Conservation (phyloP, 2,888 invertebrate genomes). For the Trichacis sp. region DNA sequence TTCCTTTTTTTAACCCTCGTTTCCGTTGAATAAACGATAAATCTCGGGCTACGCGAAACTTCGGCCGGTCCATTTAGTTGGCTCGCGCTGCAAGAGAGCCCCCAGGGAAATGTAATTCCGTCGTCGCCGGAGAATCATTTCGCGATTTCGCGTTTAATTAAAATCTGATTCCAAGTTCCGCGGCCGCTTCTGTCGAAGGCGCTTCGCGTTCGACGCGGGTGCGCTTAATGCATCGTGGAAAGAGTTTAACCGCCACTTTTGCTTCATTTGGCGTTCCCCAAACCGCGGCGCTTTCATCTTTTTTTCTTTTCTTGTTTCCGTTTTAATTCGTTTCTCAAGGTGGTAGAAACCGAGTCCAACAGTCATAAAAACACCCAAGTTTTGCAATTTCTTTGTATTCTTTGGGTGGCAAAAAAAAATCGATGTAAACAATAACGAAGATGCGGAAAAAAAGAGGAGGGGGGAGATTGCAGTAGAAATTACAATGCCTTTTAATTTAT, state of each 20-base stretch:
- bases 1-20: constrained; percentile 17
- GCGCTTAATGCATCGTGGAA: constrained; percentile 64
- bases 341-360: no score
- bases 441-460: no score
- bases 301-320: constrained; percentile 9
- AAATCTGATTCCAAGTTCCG: constrained; percentile 66
- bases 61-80: constrained; percentile 41
- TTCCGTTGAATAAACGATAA: constrained; percentile 48
- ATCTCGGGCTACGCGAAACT: constrained; percentile 48
- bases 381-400: no score
- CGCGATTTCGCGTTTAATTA: constrained; percentile 67
- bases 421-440: no score
- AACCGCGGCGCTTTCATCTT: constrained; percentile 42
- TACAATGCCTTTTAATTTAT: no score
- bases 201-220: background rate
- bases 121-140: constrained; percentile 62
- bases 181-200: constrained; percentile 35
- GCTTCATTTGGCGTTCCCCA: constrained; percentile 39
- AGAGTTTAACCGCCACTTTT: constrained; percentile 56
- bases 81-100: constrained; percentile 7
- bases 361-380: no score
- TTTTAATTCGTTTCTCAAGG: constrained; percentile 9
- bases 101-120: constrained; percentile 32
- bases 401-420: no score
- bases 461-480: no score